Evolutionary conservation across 2,113 vertebrate species (phyloP).

Genomic region (Pelvicachromis taeniatus): DNA sequence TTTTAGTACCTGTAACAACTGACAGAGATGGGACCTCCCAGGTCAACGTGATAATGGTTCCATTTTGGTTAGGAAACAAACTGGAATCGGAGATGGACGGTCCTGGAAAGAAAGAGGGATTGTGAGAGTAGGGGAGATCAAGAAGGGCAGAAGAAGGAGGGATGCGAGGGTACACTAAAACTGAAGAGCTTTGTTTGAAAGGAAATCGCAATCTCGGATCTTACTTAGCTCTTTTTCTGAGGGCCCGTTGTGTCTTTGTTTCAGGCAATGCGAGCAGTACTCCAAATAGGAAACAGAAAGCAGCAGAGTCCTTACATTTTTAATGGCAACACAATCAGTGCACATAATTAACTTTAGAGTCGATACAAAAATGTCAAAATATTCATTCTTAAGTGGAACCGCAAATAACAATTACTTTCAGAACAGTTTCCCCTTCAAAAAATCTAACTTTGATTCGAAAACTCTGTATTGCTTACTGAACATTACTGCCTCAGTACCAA

Average conservation of each 20-base stretch:
- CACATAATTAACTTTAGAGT: background rate
- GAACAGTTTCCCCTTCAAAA: background rate
- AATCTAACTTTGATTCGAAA: background rate
- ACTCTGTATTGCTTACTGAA: background rate
- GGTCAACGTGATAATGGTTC: conserved; percentile 57
- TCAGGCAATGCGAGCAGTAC: background rate
- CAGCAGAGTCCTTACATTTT: background rate
- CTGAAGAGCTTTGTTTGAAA: conserved; percentile 52
- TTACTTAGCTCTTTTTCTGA: conserved; percentile 30
- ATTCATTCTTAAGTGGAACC: background rate
- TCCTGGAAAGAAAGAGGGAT: conserved; percentile 45
- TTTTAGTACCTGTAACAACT: conserved; percentile 64
- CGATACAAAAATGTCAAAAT: background rate
- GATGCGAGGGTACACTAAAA: background rate
- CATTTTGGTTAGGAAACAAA: conserved; percentile 44
- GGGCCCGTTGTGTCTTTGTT: conserved; percentile 20
- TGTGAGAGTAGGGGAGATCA: background rate
- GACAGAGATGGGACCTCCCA: conserved; percentile 66
- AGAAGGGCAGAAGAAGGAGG: background rate
- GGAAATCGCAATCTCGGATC: conserved; percentile 12
- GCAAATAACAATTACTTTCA: background rate
- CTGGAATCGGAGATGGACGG: conserved; percentile 63
- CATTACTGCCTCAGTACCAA: background rate
- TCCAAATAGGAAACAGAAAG: background rate
- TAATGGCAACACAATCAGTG: background rate